Percentiles rank a stretch among this genome's conserved stretches.
Evolutionary conservation across 2,888 invertebrate species (phyloP).

Genomic region (Apomyelois bistriatella): DNA sequence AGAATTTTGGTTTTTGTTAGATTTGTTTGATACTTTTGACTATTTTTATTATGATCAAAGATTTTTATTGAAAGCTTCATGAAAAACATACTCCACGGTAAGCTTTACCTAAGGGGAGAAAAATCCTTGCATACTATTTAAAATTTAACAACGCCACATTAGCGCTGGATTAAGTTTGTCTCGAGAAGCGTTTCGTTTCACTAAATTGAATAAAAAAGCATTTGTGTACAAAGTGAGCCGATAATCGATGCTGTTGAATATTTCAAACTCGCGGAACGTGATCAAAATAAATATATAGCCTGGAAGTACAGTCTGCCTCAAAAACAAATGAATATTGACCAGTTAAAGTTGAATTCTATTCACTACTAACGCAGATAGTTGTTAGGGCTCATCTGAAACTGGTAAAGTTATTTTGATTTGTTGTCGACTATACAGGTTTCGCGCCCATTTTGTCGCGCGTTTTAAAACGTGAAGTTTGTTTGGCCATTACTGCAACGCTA

Average conservation of each 20-base stretch:
- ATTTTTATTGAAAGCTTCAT: no score
- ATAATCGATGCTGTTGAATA: constrained; percentile 74
- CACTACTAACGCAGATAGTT: background rate
- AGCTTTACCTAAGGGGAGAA: background rate
- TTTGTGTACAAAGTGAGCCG: constrained; percentile 69
- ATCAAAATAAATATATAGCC: constrained; percentile 53
- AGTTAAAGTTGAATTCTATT: background rate
- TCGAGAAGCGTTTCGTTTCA: constrained; percentile 32
- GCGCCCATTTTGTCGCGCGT: constrained; percentile 43
- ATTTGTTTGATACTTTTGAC: no score
- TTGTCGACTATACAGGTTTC: constrained; percentile 20
- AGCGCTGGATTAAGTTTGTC: constrained; percentile 31
- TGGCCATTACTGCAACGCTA: constrained; percentile 36
- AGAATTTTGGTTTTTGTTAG: no score
- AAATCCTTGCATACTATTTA: background rate
- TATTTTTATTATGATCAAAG: no score
- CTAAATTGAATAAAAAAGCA: constrained; percentile 65
- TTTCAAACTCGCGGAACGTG: constrained; percentile 64
- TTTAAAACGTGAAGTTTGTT: constrained; percentile 46
- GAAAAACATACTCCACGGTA: background rate
- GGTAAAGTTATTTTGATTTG: background rate
- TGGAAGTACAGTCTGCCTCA: background rate
- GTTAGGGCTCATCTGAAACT: background rate
- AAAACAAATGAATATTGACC: background rate
- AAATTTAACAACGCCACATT: constrained; percentile 3